A percentile compares a stretch with the other conserved stretches of the same genome.
These are phyloP conservation scores for Nudaria mundana DNA, from an alignment of 2,888 invertebrate genomes.

Conservation along the genomic window DNA sequence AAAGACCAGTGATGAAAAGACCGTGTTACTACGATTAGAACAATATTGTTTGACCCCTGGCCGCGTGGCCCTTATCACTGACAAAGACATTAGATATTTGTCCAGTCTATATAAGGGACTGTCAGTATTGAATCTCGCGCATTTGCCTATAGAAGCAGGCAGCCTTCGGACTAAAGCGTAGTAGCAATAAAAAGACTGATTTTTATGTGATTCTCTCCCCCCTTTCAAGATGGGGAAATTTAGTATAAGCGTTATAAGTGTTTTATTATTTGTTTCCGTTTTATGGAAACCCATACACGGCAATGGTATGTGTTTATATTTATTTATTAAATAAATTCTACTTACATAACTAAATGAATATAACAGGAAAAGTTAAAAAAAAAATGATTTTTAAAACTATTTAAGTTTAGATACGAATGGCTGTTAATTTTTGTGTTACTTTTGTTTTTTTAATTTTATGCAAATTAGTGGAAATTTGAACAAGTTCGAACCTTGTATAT, in stretches of 20 bases:
- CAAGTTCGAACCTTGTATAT: too few species aligned
- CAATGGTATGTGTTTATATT: constrained; percentile 54
- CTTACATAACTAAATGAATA: neutral
- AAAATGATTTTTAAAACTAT: too few species aligned
- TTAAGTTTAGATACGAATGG: too few species aligned
- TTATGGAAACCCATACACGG: constrained; percentile 65
- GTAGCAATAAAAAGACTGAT: constrained; percentile 65
- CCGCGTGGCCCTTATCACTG: constrained; percentile 17
- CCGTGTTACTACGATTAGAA: neutral
- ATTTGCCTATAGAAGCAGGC: constrained; percentile 63
- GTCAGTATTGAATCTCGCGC: constrained; percentile 33
- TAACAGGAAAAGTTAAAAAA: too few species aligned
- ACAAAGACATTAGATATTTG: constrained; percentile 31
- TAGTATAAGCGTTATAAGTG: constrained; percentile 68
- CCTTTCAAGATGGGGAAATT: constrained; percentile 66
- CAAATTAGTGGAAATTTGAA: too few species aligned
- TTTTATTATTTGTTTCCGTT: constrained; percentile 64
- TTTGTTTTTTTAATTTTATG: too few species aligned
- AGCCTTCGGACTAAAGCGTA: constrained; percentile 58
- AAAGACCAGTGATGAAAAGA: constrained; percentile 10
- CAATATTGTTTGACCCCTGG: constrained; percentile 20
- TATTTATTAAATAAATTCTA: neutral
- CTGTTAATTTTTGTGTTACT: too few species aligned
- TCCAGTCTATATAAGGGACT: constrained; percentile 57
- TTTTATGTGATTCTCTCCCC: constrained; percentile 55